Conservation (phyloP, 2,797 vertebrate genomes). For the Chloroceryle amazona region DNA sequence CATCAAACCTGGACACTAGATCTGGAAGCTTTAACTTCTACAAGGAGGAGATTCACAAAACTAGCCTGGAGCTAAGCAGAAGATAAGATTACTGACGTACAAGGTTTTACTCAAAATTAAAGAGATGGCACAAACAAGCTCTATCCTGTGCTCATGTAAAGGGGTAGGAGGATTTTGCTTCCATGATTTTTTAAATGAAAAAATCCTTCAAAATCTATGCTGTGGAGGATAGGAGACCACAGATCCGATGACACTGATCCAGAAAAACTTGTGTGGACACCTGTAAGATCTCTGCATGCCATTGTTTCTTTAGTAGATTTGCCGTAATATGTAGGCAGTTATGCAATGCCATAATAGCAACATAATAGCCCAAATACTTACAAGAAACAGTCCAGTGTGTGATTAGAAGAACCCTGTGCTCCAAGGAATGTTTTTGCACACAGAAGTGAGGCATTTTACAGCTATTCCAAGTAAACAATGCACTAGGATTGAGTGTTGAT, state of each 20-base stretch:
- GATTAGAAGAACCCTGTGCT: background rate
- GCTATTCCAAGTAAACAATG: background rate
- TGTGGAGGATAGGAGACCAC: background rate
- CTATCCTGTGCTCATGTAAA: background rate
- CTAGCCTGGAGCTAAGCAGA: background rate
- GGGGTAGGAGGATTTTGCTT: background rate
- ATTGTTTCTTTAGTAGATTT: background rate
- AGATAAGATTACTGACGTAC: background rate
- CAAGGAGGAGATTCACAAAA: background rate
- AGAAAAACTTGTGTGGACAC: background rate
- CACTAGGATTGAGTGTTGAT: background rate
- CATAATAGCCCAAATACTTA: background rate
- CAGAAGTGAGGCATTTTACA: background rate
- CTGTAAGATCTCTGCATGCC: background rate
- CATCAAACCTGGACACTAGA: background rate
- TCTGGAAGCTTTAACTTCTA: background rate
- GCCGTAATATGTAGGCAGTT: background rate
- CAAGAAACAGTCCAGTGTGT: background rate
- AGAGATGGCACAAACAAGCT: background rate
- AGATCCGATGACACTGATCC: background rate
- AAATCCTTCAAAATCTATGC: background rate
- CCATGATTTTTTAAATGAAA: background rate
- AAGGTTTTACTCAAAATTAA: conserved; percentile 6
- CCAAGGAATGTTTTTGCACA: background rate
- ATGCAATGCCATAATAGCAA: background rate